Evolutionary conservation across 2,888 invertebrate species (phyloP).

Genomic region (Salpingus planirostris): DNA sequence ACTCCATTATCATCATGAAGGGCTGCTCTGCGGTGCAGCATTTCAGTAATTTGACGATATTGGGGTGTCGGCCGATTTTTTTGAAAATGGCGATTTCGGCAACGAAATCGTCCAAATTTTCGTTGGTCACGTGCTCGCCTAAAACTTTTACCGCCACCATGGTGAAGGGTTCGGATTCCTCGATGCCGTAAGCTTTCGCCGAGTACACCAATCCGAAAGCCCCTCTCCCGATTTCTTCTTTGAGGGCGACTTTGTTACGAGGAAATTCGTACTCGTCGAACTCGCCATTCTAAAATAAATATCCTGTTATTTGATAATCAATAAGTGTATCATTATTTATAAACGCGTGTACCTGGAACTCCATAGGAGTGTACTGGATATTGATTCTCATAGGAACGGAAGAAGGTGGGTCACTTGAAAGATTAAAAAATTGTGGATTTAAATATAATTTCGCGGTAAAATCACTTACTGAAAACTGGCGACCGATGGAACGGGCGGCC

Average conservation of each 20-base stretch:
- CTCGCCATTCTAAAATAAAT: too few relatives aligned
- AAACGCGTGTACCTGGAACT: too few relatives aligned
- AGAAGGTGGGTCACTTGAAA: too few relatives aligned
- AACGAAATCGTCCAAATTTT: slow-evolving; percentile 60
- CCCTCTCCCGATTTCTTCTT: background rate
- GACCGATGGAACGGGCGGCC: too few relatives aligned
- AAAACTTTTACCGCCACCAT: background rate
- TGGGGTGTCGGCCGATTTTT: slow-evolving; percentile 68
- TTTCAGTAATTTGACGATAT: slow-evolving; percentile 65
- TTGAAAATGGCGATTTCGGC: slow-evolving; percentile 72
- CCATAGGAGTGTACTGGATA: too few relatives aligned
- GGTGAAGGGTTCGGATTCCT: background rate
- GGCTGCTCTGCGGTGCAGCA: slow-evolving; percentile 65
- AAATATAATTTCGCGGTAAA: too few relatives aligned
- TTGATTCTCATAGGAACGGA: too few relatives aligned
- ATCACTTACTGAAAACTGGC: too few relatives aligned
- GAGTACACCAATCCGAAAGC: background rate
- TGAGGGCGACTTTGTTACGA: background rate
- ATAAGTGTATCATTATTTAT: too few relatives aligned
- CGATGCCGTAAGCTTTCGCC: background rate
- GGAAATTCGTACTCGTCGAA: background rate
- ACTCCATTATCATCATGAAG: slow-evolving; percentile 67
- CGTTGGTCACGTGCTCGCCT: slow-evolving; percentile 48
- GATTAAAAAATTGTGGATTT: too few relatives aligned
- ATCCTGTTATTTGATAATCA: too few relatives aligned